A percentile compares a stretch with the other conserved stretches of the same genome.
These are phyloP conservation scores for Lutraria lutraria DNA, from an alignment of 2,888 invertebrate species.

Conservation along the genomic window DNA sequence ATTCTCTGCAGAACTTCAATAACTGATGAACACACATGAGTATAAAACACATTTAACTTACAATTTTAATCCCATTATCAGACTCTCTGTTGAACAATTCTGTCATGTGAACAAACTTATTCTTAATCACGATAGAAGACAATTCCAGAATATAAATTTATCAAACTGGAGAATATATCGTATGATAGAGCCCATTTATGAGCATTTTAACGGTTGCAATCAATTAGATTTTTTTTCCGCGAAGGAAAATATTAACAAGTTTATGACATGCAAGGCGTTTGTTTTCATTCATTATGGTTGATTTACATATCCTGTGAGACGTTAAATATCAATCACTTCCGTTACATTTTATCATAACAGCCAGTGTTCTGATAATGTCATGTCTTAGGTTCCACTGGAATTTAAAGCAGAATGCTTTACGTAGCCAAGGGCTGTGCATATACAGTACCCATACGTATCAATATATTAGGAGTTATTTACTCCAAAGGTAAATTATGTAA, in stretches of 20 bases:
- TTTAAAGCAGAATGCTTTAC: too few species aligned
- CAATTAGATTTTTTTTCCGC: not conserved
- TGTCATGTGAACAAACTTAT: not conserved
- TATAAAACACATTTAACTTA: not conserved
- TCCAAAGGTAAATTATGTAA: too few species aligned
- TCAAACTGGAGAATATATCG: not conserved
- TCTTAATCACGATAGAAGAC: not conserved
- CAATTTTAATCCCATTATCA: not conserved
- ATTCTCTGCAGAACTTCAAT: not conserved
- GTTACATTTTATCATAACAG: not conserved
- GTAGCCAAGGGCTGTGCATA: too few species aligned
- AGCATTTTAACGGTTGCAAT: not conserved
- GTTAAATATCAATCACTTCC: not conserved
- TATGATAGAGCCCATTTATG: slow-evolving; percentile 9
- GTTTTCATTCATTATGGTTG: not conserved
- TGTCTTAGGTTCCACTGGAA: too few species aligned
- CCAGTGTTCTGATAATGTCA: too few species aligned
- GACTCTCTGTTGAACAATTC: not conserved
- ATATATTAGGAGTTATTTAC: too few species aligned
- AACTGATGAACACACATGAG: not conserved
- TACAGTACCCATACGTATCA: too few species aligned
- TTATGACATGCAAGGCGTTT: not conserved
- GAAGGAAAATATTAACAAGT: not conserved
- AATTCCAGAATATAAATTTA: not conserved
- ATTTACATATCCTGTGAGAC: not conserved